A percentile compares a stretch with the other conserved stretches of the same genome.
Conservation (phyloP, 53 echinoderm and acorn worm genomes). For the Glandiceps talaboti region DNA sequence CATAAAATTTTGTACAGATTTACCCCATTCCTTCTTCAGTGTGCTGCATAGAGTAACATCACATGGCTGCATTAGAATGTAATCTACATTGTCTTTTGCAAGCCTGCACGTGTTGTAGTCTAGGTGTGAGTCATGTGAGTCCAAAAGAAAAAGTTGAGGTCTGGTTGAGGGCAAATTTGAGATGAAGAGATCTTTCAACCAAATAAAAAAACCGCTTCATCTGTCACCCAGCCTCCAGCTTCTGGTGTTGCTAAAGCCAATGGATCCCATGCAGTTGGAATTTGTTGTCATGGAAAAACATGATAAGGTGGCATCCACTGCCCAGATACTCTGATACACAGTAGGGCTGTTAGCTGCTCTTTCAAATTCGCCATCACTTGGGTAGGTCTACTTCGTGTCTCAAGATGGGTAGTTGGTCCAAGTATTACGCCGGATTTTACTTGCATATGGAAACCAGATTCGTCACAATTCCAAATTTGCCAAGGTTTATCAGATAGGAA, state of each 20-base stretch:
- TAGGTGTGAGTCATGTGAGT: slow-evolving; percentile 4
- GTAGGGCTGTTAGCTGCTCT: slow-evolving; percentile 11
- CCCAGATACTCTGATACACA: slow-evolving; percentile 11
- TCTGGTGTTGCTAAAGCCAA: slow-evolving; percentile 1
- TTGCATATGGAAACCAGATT: slow-evolving; percentile 10
- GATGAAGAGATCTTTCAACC: background rate
- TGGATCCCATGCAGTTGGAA: slow-evolving; percentile 8
- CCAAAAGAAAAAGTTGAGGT: slow-evolving; percentile 3
- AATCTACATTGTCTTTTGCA: slow-evolving; percentile 4
- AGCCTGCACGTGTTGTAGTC: slow-evolving; percentile 5
- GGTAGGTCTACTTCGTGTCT: slow-evolving; percentile 4
- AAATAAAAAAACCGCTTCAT: slow-evolving; percentile 8
- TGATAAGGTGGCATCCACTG: background rate
- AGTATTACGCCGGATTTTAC: slow-evolving; percentile 8
- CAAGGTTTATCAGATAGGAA: slow-evolving; percentile 4
- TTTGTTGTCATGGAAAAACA: background rate
- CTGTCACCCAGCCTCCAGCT: background rate
- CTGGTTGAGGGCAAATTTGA: slow-evolving; percentile 1
- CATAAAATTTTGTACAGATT: slow-evolving; percentile 15
- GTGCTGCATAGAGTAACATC: slow-evolving; percentile 31
- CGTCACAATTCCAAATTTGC: slow-evolving; percentile 11
- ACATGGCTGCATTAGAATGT: slow-evolving; percentile 32
- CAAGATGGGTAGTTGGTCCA: background rate
- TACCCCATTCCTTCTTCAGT: slow-evolving; percentile 21
- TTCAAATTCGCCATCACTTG: slow-evolving; percentile 1